Evolutionary conservation across 2,888 invertebrate species (phyloP), one percentile per base, ranked within the genome.

Genomic region (Petrolisthes manimaculis): DNA sequence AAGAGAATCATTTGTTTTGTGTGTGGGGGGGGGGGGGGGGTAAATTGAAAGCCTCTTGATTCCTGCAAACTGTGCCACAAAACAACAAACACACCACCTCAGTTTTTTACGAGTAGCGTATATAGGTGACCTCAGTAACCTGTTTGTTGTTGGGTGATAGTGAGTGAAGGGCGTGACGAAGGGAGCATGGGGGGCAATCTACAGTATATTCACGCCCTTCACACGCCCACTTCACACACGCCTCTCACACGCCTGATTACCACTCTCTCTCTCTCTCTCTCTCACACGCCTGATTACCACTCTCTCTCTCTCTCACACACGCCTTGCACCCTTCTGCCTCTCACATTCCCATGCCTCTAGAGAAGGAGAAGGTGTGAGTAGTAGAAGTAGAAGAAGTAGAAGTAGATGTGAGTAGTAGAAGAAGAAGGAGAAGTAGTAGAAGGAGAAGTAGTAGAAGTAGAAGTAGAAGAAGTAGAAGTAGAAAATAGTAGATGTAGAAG

Each of bases 231-330:
- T n/a, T n/a, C n/a, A n/a, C n/a, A n/a, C n/a, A n/a, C n/a, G n/a
- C n/a, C n/a, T n/a, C n/a, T n/a, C n/a, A n/a, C n/a, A n/a, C n/a
- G n/a, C n/a, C n/a, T n/a, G n/a, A 8, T 51, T 5, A 5, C 18
- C 37, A 51, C 24, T 77, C 77, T 77, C 37, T 77, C 77, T 54
- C 12, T 80, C 80, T 54, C 55, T 80, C 80, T 54, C 55, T 80
- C 80, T 51, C 55, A 9, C 55, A 12, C 80, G 53, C 54, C 55
- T n/a, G 5, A 5, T 80, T 54, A 54, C 51, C 78, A 37, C 78
- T 78, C 78, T 78, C 78, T 78, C 78, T 78, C 78, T 75, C 75
- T 75, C 75, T 75, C 75, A 18, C 75, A 18, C 75, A 18, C 75
- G 12, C 75, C 21, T 21, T 75, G 18, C 21, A 12, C 21, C 75